A percentile compares a stretch with the other conserved stretches of the same genome.
These are phyloP conservation scores for Hylia prasina DNA, from an alignment of 2,113 vertebrate species.

Conservation along the genomic window DNA sequence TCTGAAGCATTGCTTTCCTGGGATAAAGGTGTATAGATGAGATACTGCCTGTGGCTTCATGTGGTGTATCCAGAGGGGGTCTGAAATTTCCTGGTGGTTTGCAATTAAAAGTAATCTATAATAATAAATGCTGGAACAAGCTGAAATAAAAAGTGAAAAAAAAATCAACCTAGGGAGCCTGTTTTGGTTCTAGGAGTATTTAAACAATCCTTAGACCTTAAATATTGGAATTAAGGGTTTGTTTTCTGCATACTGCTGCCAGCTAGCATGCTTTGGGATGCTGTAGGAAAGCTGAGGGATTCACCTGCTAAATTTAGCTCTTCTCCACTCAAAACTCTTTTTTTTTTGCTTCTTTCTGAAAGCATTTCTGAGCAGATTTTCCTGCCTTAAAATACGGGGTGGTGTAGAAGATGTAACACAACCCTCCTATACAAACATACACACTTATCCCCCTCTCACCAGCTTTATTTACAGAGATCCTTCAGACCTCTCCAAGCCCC, in stretches of 20 bases:
- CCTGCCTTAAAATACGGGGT: background rate
- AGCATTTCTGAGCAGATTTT: background rate
- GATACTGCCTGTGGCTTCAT: background rate
- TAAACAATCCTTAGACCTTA: background rate
- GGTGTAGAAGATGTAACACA: background rate
- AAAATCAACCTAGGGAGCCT: background rate
- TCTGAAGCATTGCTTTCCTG: background rate
- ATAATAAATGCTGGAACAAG: background rate
- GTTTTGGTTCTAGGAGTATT: background rate
- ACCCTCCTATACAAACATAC: background rate
- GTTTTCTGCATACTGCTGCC: background rate
- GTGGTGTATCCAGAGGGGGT: background rate
- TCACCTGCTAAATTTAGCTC: conserved; percentile 15
- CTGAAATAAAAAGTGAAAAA: background rate
- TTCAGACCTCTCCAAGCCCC: background rate
- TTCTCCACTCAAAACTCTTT: background rate
- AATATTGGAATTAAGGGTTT: background rate
- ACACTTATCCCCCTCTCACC: background rate
- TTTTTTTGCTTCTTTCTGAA: background rate
- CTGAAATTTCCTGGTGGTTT: background rate
- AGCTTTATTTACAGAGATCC: background rate
- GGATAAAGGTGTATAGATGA: background rate
- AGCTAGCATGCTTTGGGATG: background rate
- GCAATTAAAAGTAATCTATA: background rate
- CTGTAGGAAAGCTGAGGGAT: background rate